Evolutionary conservation across 2,797 vertebrate species (phyloP), one percentile per base, ranked within the genome.

Genomic region (Hybognathus amarus): DNA sequence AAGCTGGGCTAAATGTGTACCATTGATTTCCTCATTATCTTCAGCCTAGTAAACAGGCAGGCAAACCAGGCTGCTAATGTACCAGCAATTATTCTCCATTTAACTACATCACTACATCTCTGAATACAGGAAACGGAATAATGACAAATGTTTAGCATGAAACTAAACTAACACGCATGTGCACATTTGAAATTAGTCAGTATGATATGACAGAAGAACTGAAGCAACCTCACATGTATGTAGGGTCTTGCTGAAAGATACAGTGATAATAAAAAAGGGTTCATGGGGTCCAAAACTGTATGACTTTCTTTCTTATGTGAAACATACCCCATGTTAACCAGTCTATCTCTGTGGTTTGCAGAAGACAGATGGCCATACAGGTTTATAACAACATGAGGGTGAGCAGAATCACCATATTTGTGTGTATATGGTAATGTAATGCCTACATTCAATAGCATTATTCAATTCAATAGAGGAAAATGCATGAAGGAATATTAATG

Each of bases 1-100:
- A 89, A 92, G 83, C 88, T 90, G 84, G 88, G 88, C 86, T 93
- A 86, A 94, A 91, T 91, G 90, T 84, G 84, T 79, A 40, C 45
- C 66, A 96, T 95, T 93, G 95, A 95, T 95, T 94, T 91, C 77
- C 87, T 91, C 89, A 94, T 95, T 95, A 95, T 87, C 86, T 89
- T 91, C 92, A 94, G 91, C 91, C 94, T 92, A 94, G 87, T 94
- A 92, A 94, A 92, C 93, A 94, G 90, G 89, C 93, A 90, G 89
- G 89, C 89, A 75, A 74, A 70, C 68, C 80, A 63, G 54, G 86
- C 90, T 86, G 90, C 91, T 95, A 94, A 95, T 94, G 93, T 91
- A 93, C 90, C 89, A 59, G 89, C 92, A 92, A 90, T 93, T 93
- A 92, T 24, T 50, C 27, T 12, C 36, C 63, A 80, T 70, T 80